These are phyloP conservation scores for Watsonalla binaria DNA, from an alignment of 2,888 invertebrate species.

Conservation along the genomic window DNA sequence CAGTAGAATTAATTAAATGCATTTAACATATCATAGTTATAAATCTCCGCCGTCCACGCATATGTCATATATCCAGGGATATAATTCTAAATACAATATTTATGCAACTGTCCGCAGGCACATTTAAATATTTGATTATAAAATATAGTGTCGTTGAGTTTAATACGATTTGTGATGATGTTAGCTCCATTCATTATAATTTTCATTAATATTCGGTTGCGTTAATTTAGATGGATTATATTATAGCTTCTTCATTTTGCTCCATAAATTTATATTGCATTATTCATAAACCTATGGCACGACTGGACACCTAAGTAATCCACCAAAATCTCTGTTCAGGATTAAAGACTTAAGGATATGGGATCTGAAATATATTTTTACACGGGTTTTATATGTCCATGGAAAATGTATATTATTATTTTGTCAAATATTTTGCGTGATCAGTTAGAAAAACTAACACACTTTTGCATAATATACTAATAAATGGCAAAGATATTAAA, in stretches of 20 bases:
- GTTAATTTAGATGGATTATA: constrained; percentile 5
- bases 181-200: background rate
- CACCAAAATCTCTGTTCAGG: too few relatives aligned
- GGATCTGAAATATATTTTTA: too few relatives aligned
- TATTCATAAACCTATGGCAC: too few relatives aligned
- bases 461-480: too few relatives aligned
- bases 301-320: too few relatives aligned
- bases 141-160: constrained; percentile 43
- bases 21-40: constrained; percentile 52
- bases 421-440: too few relatives aligned
- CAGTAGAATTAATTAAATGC: constrained; percentile 49
- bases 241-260: constrained; percentile 4
- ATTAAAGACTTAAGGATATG: too few relatives aligned
- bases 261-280: too few relatives aligned
- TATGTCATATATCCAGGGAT: constrained; percentile 50
- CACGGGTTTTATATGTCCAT: too few relatives aligned
- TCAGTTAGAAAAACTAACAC: too few relatives aligned
- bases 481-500: too few relatives aligned
- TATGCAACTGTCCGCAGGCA: constrained; percentile 27
- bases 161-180: constrained; percentile 28
- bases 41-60: constrained; percentile 47
- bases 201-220: constrained; percentile 1
- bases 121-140: constrained; percentile 72
- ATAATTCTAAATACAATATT: constrained; percentile 24
- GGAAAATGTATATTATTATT: too few relatives aligned